Evolutionary conservation across 2,888 invertebrate genomes (phyloP), one percentile per base, ranked within the genome.

Genomic region (Drosophila kanekoi): DNA sequence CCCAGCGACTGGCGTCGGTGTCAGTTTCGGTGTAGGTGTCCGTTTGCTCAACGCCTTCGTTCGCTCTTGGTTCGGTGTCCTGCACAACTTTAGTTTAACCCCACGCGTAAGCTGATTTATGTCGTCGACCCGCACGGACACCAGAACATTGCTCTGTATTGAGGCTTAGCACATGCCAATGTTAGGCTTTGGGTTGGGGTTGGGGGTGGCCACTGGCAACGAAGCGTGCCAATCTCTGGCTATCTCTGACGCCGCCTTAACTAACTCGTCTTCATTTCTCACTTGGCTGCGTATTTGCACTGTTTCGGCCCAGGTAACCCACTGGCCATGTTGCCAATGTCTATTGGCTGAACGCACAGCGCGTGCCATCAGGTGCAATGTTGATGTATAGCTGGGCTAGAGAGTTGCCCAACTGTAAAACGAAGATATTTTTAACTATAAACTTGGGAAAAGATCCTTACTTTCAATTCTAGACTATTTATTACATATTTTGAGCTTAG

Each of bases 221-320:
- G 80, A 79, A 76, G 79, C 79, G 84, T 81, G 79, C 79, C 89
- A 89, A 83, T 89, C 87, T 79, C 61, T 69, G 53, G 38, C 61
- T 53, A 59, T 63, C 60, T 62, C 43, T 37, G 65, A 48, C 16
- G 9, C 53, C 38, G 61, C 65, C 79, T 85, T 84, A 79, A 89
- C 89, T 77, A 89, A 88, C 89, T 89, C 89, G 87, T 89, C 89
- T 89, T 89, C 86, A 89, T 89, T 89, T 89, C 82, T 81, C 87
- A 89, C 85, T 82, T 84, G 86, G 86, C 61, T 89, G 87, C 72
- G 75, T 81, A 81, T 85, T 87, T 85, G 75, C 87, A 60, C 69
- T 71, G 71, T 60, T 57, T 68, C 20, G 44, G 59, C 38, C 11
- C 38, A 49, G 58, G 51, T 62, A n/a, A 8, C 20, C 18, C 54